These are phyloP conservation scores for Willisornis vidua DNA, from an alignment of 2,113 vertebrate genomes.

Conservation along the genomic window DNA sequence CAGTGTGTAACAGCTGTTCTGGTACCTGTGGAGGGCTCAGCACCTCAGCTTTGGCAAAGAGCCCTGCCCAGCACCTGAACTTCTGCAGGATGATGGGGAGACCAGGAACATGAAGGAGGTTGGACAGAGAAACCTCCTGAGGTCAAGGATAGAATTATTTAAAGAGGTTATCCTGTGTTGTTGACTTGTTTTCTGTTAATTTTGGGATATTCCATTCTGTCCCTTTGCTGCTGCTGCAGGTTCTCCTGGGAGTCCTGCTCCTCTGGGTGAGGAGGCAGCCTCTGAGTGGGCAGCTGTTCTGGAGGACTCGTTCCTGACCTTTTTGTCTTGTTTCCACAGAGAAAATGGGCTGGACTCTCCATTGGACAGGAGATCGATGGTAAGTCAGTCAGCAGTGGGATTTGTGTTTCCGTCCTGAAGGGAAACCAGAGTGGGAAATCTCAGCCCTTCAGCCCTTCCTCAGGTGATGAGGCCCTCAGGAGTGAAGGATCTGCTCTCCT, in stretches of 20 bases:
- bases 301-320: not conserved
- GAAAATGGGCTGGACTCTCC: slow-evolving; percentile 96
- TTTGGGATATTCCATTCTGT: not conserved
- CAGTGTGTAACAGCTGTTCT: not conserved
- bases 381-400: slow-evolving; percentile 50
- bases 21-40: not conserved
- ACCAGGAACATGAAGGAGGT: not conserved
- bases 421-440: not conserved
- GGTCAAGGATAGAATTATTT: not conserved
- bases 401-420: not conserved
- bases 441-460: not conserved
- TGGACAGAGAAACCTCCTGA: not conserved
- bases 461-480: accelerated
- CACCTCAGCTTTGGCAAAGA: not conserved
- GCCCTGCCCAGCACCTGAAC: accelerated
- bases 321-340: slow-evolving; percentile 69
- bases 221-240: not conserved
- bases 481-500: not conserved
- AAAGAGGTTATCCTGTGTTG: not conserved
- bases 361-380: slow-evolving; percentile 94
- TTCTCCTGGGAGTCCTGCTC: accelerated
- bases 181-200: not conserved
- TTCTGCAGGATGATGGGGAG: accelerated
- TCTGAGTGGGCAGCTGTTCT: not conserved
- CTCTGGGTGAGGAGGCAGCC: not conserved